Evolutionary conservation across 2,888 invertebrate genomes (phyloP), one percentile per base, ranked within the genome.

Genomic region (Ormia ochracea): DNA sequence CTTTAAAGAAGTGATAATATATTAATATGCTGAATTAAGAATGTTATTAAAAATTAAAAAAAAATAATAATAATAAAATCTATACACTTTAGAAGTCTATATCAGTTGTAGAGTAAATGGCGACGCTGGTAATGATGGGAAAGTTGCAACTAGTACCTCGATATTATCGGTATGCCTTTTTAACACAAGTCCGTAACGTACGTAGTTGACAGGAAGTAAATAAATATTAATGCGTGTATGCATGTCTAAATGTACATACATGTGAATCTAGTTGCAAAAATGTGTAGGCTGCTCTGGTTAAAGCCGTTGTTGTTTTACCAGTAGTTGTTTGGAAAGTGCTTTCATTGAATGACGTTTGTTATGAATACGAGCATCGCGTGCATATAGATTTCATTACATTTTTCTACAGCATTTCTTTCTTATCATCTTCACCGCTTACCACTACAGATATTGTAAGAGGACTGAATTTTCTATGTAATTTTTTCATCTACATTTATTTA

Each of bases 311-410:
- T 61, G 45, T 52, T 68, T 59, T 66, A 52, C 36, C 69, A 28
- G 54, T 23, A 68, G 59, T 76, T 76, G 36, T 43, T 56, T 38
- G 38, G 63, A 74, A 63, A 63, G 14, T 76, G 76, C 76, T 54
- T 69, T 69, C 56, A 66, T 54, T 68, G 68, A 77, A 77, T 77
- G 69, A 70, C 63, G 76, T 70, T 73, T 68, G 66, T 66, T 66
- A 36, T 58, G 56, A 63, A 68, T 26, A 28, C 38, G 36, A 48
- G 19, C n/a, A 56, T 12, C 21, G 19, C 36, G 23, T 23, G 26
- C 56, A 41, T 28, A 12, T 43, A 45, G 38, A 48, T 58, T 72
- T 63, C 52, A 54, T 52, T 61, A 45, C 38, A 52, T 45, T 59
- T 45, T 38, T 52, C 52, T 17, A 12, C 5, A 52, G 45, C 56